Evolutionary conservation across 2,797 vertebrate species (phyloP), one percentile per base, ranked within the genome.

Genomic region (Masticophis lateralis): DNA sequence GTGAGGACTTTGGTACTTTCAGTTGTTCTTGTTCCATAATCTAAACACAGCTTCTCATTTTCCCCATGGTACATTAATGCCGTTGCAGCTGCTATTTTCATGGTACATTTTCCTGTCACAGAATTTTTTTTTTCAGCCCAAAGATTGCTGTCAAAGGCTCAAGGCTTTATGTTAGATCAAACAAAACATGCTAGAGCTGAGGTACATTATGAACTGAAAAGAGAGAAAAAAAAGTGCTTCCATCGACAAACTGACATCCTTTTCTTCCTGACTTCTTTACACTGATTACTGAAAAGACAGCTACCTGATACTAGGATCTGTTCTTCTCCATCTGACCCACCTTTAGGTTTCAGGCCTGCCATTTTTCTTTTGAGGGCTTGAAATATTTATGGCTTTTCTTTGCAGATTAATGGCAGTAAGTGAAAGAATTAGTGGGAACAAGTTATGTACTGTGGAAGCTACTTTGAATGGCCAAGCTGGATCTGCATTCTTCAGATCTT

Each of bases 221-320:
- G 86, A 89, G 89, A 83, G 95, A 47, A 60, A 47, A 63, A 94
- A 92, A 95, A 91, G 92, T 83, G 66, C 43, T 90, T 93, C 94
- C 94, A 93, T 96, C 94, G 95, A 90, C 94, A 96, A 96, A 95
- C 93, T 51, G 91, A 96, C 95, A 95, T 96, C 90, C 22, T 92
- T 87, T 90, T 92, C 63, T 47, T 69, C 51, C 13, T 59, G 56
- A 25, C 66, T 95, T 94, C 87, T 90, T 93, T 83, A 91, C 95
- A 92, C 92, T 90, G 43, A 88, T 96, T 94, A 92, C 37, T 95
- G 92, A 94, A 96, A 95, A 89, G 95, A 94, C 87, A 95, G 89
- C 93, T 93, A 92, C 91, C 93, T 92, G 90, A 61, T 87, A 89
- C 92, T 94, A 59, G 74, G 59, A 22, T 55, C 57, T 92, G 32